A percentile compares a stretch with the other conserved stretches of the same genome.
phyloP scores from a whole-genome alignment of 2,888 invertebrate species.

The Pelosia muscerda region DNA sequence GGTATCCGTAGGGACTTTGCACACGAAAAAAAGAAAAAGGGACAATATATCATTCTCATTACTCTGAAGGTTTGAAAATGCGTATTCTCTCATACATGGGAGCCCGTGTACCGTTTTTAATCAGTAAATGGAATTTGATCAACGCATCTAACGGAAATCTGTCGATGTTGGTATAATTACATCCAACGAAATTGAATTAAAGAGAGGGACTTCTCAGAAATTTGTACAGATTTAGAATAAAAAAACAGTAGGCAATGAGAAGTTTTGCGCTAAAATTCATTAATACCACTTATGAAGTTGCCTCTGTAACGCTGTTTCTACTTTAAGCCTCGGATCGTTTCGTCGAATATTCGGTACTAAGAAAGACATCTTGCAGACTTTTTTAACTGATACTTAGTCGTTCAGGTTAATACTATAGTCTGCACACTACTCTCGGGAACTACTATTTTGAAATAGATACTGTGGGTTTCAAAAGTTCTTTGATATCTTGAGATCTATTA shows the following conservation, averaged over 20 bases:
- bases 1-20: no score
- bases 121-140: slow-evolving; percentile 41
- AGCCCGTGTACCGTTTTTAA: slow-evolving; percentile 26
- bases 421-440: slow-evolving; percentile 19
- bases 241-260: slow-evolving; percentile 53
- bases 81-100: slow-evolving; percentile 8
- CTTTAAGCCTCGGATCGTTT: slow-evolving; percentile 39
- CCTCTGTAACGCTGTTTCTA: slow-evolving; percentile 57
- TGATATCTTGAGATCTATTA: no score
- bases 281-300: slow-evolving; percentile 58
- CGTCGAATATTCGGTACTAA: slow-evolving; percentile 42
- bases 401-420: slow-evolving; percentile 16
- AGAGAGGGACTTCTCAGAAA: slow-evolving; percentile 15
- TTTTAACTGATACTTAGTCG: slow-evolving; percentile 44
- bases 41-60: slow-evolving; percentile 24
- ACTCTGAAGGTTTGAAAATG: slow-evolving; percentile 15
- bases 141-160: slow-evolving; percentile 21
- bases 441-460: slow-evolving; percentile 31
- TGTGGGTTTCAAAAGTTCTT: no score
- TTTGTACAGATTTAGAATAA: slow-evolving; percentile 49
- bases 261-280: slow-evolving; percentile 56
- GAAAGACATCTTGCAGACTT: slow-evolving; percentile 39
- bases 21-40: no score
- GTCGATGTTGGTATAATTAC: slow-evolving; percentile 26
- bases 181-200: slow-evolving; percentile 36